Percentiles rank a stretch among this genome's conserved stretches.
phyloP scores from a whole-genome alignment of 53 echinoderm and acorn worm species.

The Astropecten irregularis region DNA sequence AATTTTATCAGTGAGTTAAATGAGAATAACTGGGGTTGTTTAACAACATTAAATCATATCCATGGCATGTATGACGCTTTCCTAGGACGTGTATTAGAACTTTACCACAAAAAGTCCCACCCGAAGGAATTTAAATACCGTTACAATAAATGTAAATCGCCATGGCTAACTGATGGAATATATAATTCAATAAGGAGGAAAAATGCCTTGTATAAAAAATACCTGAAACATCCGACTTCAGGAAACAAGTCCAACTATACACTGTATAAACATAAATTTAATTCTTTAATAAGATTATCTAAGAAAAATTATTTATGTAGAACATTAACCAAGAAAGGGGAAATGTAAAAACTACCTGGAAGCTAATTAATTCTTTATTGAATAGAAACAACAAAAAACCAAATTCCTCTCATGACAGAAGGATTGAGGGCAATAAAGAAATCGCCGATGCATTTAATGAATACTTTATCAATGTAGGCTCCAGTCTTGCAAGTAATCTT shows the following conservation, averaged over 20 bases:
- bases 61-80: neutral
- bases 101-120: neutral
- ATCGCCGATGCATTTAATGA: too few relatives aligned
- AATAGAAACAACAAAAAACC: neutral
- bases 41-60: neutral
- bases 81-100: neutral
- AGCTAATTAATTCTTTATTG: neutral
- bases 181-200: neutral
- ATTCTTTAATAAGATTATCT: neutral
- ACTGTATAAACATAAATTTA: neutral
- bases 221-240: neutral
- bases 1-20: neutral
- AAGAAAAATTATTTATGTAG: neutral
- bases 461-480: too few relatives aligned
- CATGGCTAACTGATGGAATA: neutral
- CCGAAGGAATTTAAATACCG: neutral
- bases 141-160: neutral
- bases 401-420: neutral
- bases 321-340: neutral
- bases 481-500: too few relatives aligned
- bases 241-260: neutral
- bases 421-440: too few relatives aligned
- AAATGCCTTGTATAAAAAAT: neutral
- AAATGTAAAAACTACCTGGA: neutral
- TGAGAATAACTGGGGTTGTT: neutral